Conservation (phyloP, 1,140 invertebrate species). For the Drosophila teissieri region DNA sequence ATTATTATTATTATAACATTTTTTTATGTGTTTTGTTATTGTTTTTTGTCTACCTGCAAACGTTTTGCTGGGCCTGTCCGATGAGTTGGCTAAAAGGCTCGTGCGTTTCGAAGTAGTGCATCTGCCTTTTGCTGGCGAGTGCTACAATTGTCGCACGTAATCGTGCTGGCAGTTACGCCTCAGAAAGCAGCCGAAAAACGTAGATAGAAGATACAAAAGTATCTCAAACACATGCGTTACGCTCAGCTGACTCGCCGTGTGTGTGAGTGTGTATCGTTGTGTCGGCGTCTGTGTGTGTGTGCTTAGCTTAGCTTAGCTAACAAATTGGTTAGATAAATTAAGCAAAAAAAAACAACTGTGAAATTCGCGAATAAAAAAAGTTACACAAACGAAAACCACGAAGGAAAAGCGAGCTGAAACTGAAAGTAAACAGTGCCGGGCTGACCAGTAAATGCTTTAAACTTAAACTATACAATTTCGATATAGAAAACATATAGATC, state of each 20-base stretch:
- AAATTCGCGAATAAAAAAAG: conserved; percentile 25
- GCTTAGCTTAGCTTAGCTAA: conserved; percentile 56
- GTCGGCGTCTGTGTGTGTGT: conserved; percentile 12
- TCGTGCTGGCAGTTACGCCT: conserved; percentile 70
- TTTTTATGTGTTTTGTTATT: neutral
- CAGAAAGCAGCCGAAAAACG: conserved; percentile 51
- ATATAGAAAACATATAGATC: neutral
- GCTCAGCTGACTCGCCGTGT: conserved; percentile 55
- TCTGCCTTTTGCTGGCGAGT: conserved; percentile 33
- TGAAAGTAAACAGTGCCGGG: conserved; percentile 48
- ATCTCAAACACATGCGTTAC: conserved; percentile 69
- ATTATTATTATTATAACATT: neutral
- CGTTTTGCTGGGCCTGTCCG: neutral
- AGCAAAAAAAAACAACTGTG: conserved; percentile 48
- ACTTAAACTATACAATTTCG: neutral
- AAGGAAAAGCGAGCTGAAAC: conserved; percentile 46
- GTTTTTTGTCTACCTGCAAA: neutral
- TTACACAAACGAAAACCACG: neutral
- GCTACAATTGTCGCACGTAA: conserved; percentile 57
- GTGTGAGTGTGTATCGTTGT: neutral
- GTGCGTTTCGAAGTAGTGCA: conserved; percentile 19
- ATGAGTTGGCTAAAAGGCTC: neutral
- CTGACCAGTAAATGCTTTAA: conserved; percentile 8
- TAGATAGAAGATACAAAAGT: conserved; percentile 55
- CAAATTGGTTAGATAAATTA: conserved; percentile 74